Evolutionary conservation across 2,113 vertebrate species (phyloP).

Genomic region (Laterallus jamaicensis): DNA sequence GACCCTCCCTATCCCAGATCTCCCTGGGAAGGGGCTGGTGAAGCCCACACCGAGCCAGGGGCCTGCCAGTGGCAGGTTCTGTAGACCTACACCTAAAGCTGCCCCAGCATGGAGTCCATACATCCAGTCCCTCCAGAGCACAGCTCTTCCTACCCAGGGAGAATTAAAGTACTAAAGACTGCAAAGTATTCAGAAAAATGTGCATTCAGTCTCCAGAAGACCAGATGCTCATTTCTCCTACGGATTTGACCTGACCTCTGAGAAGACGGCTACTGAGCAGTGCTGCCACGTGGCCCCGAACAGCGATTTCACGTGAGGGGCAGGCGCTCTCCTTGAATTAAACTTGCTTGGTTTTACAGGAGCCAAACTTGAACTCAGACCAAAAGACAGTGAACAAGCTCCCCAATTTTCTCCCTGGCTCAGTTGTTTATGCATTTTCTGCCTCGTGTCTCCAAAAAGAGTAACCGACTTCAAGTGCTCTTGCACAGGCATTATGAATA

Average conservation of each 20-base stretch:
- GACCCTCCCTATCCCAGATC: background rate
- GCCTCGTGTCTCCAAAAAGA: constrained; percentile 28
- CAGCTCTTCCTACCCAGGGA: background rate
- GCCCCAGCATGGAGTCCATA: background rate
- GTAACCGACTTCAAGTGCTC: constrained; percentile 36
- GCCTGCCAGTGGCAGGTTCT: accelerated
- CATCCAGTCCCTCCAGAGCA: accelerated
- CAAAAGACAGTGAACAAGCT: background rate
- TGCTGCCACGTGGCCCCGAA: background rate
- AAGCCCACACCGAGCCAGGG: accelerated
- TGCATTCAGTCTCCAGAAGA: background rate
- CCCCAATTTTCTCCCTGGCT: background rate
- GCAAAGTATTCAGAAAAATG: background rate
- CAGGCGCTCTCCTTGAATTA: background rate
- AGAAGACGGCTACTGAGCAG: background rate
- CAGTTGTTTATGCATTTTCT: background rate
- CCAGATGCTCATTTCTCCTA: background rate
- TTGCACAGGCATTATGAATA: constrained; percentile 26
- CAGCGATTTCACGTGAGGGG: accelerated
- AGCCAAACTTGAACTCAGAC: background rate
- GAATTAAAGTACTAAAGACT: background rate
- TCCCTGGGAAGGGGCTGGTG: accelerated
- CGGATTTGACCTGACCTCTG: background rate
- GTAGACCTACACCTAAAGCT: accelerated
- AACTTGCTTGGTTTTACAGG: background rate